Base-by-base conservation (phyloP, 92 coral and sea anemone species). In the Isaurus tuberculatus region DNA sequence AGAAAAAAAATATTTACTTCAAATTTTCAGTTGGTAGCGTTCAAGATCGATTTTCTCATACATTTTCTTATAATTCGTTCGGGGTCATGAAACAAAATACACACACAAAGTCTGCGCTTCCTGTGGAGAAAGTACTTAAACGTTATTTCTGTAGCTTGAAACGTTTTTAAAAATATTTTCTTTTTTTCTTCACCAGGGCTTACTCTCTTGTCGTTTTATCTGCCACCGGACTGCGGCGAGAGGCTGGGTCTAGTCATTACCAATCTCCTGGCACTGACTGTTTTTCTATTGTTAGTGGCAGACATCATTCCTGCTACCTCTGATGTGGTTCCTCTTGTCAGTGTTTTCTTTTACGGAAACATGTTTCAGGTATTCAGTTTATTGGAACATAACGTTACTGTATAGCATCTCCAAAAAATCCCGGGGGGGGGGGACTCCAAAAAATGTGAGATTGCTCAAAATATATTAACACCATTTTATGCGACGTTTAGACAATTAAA, bases 161-260 rank as follows among this genome's bases (percentile, higher is more conserved):
- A 17, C 25, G 0, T 55, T 55, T 16, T 55, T 55, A 14, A 14
- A 15, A 2, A 6, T 28, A n/a, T n/a, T n/a, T 25, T 73, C 13
- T 17, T 29, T 57, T 63, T 0, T 31, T 15, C 6, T 25, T 19
- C 14, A 25, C 31, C 68, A 87, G 90, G 78, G 14, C 83, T 87
- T 4, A 87, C 83, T 46, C 65, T 87, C 49, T 49, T 87, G 49
- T 80, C 90, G 8, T 87, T 87, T 30, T 81, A 87, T 75, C 72
- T 87, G 23, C 90, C 90, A 19, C 90, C 90, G 5, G 90, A 87
- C 46, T 87, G 83, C 51, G 90, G 90, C 14, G 90, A 87, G 28
- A 82, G 90, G 57, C 79, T 87, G 32, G 79, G 83, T 27, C 46
- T 87, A 65, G 90, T 87, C 55, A 87, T 87, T 25, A 87, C 90